phyloP scores from a whole-genome alignment of 1,140 invertebrate genomes.

The Samia ricini region DNA sequence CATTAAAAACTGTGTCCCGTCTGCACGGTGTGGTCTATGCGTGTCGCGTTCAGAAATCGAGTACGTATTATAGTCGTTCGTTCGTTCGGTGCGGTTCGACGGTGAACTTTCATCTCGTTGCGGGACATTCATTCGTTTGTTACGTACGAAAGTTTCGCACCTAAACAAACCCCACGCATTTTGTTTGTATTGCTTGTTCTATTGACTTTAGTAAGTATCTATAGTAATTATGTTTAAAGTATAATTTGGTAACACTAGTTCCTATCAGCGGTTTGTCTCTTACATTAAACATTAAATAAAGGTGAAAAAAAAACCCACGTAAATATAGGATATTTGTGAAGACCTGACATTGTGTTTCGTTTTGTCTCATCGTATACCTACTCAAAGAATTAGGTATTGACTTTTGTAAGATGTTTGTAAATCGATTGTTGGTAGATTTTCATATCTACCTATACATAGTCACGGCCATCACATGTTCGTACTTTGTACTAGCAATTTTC shows the following conservation, averaged over 20 bases:
- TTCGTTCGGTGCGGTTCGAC: background rate
- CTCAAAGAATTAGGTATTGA: too few relatives aligned
- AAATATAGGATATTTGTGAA: too few relatives aligned
- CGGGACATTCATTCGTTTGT: slow-evolving; percentile 32
- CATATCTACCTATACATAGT: too few relatives aligned
- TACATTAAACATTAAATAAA: too few relatives aligned
- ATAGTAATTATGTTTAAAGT: background rate
- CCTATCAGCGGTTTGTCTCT: background rate
- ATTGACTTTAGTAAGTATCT: slow-evolving; percentile 11
- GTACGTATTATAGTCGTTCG: too few relatives aligned
- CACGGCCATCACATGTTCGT: too few relatives aligned
- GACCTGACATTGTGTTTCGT: too few relatives aligned
- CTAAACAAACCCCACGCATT: slow-evolving; percentile 18
- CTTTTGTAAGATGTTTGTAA: too few relatives aligned
- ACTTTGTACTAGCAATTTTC: too few relatives aligned
- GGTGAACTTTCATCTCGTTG: slow-evolving; percentile 5
- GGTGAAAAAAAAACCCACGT: too few relatives aligned
- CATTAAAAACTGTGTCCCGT: background rate
- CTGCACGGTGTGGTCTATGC: background rate
- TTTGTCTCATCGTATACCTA: too few relatives aligned
- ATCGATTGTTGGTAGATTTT: too few relatives aligned
- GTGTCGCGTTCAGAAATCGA: slow-evolving; percentile 3
- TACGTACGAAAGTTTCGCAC: slow-evolving; percentile 19
- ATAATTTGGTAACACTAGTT: background rate
- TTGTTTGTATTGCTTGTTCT: slow-evolving; percentile 20